Evolutionary conservation across 2,797 vertebrate genomes (phyloP), one percentile per base, ranked within the genome.

Genomic region (Taenioides sp.): DNA sequence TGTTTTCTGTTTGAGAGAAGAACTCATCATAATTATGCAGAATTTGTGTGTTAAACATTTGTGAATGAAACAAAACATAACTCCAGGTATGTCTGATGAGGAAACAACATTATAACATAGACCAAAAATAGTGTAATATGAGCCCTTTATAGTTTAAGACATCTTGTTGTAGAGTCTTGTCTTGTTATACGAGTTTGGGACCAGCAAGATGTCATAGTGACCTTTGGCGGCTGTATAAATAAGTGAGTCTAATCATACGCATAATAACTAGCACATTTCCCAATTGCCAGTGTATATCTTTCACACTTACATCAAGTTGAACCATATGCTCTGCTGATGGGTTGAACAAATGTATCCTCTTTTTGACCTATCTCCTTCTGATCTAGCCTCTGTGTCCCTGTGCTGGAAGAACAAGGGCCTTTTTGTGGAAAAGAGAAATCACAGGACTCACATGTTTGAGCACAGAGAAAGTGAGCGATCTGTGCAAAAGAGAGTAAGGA

Each of bases 361-460:
- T 67, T 63, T 67, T 57, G 31, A 12, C 52, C 76, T 74, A 67
- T 78, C 75, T 71, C 63, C 73, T 81, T 77, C 79, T 83, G 77
- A 87, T 87, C 81, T 73, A 73, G 74, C 69, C 67, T 74, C 62
- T 71, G 75, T 74, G 82, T 88, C 87, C 67, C 70, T 90, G 85
- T 60, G 84, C 78, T 78, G 82, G 25, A 74, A 87, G 85, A 87
- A 94, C 93, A 94, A 94, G 88, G 92, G 72, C 70, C 88, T 92
- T 86, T 94, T 94, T 94, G 94, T 95, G 77, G 50, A n/a, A 40
- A 74, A 79, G 84, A 58, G 59, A 77, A 87, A 92, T 94, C 92
- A 94, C 79, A 93, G 88, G 91, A 92, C 92, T 94, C 93, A 93
- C 93, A 94, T 94, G 94, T 86, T 92, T 86, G 77, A 78, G 81